Base-by-base conservation (phyloP, 2,888 invertebrate species). In the Agonopterix alstromeriana region DNA sequence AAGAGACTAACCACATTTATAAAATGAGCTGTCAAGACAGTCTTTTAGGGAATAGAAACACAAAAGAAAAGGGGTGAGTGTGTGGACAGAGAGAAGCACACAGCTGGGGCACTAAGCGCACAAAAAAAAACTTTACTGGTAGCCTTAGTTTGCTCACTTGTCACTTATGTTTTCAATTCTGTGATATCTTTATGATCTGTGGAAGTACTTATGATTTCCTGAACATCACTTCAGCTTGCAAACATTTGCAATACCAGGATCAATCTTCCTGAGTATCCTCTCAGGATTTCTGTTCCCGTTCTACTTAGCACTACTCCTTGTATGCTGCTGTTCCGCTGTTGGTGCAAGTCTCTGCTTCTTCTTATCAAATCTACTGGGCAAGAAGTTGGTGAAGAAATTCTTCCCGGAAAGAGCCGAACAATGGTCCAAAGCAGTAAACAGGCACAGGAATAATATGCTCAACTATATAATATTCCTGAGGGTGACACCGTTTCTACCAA, bases 221-320 rank as follows among this genome's bases (percentile, higher is more conserved):
- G 77, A 69, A 81, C 65, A 42, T 42, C 11, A 11, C 58, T 60
- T 64, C 86, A 98, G 97, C 83, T 91, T 99, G 72, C 99, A 99
- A 92, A 97, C 99, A 54, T 99, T 99, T 90, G 99, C 99, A 68
- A 99, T 99, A 89, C 99, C 99, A 54, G 99, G 99, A 57, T 99
- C 99, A 10, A 93, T 99, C 72, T 99, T 99, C 76, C 90, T 99
- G 48, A 99, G 98, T 56, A 98, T 99, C 64, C 90, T 99, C 47
- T 97, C 98, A 54, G 99, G 99, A 55, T 99, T 98, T 79, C 89
- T 99, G 41, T 99, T 98, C 76, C 95, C 97, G 52, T 99, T 99
- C 82, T 93, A 94, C 44, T 77, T 96, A 58, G 99, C 99, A 5
- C 82, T 99, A 61, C 71, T 93, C 48, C 87, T 99, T 54, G 97